Base-by-base conservation (phyloP, 2,888 invertebrate genomes). In the Andrena minutula region DNA sequence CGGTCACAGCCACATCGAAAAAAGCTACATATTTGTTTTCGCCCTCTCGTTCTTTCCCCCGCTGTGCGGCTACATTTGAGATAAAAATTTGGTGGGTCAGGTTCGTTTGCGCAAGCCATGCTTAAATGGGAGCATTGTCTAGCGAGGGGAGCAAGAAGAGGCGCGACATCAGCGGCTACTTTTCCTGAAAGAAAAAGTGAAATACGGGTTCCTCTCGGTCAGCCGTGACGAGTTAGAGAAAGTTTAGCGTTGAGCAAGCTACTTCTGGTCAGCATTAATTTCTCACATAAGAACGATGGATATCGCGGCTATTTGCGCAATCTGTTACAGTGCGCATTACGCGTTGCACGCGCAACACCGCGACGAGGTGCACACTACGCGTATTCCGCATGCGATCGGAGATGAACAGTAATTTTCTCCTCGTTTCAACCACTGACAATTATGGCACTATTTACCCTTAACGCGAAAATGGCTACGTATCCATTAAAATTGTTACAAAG, bases 171-270 rank as follows among this genome's bases (percentile, higher is more conserved):
- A 10, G 16, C 32, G 28, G 47, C 61, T 26, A 53, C 73, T 66
- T 69, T 69, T 63, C n/a, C 23, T 8, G n/a, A 20, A 35, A 49
- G 68, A 56, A 83, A 75, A 51, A 75, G 74, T 20, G 70, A 82
- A 71, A 74, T 77, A 77, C 61, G 56, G 73, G 74, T 75, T 75
- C 70, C 73, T 77, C 68, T 72, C 75, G 71, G 71, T 71, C 83
- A 82, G 58, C 77, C 83, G 69, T 86, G 65, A 85, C 80, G 78
- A 85, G 85, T 58, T 81, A 81, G 89, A 86, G 89, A 89, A 90
- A 89, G 90, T 90, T 80, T 74, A 71, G n/a, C 64, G 68, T 90
- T 88, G 83, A 63, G 88, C 86, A 88, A 90, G 79, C 70, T 58
- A 26, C 79, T 66, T 79, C 82, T 82, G 83, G 82, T 76, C 85